Conservation (phyloP, 2,797 vertebrate species). For the Anguilla marmorata region DNA sequence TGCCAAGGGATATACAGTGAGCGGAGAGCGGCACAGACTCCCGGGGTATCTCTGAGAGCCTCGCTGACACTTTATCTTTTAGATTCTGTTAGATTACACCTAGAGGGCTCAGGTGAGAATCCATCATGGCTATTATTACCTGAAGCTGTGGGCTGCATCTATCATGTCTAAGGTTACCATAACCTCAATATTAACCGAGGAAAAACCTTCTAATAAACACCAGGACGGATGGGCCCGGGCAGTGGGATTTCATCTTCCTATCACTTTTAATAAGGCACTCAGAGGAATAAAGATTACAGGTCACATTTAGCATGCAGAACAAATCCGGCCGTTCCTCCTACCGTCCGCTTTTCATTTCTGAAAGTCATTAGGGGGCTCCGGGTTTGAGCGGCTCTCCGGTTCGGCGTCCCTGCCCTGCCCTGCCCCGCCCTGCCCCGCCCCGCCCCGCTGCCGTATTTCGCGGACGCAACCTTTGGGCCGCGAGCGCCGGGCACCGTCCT, state of each 20-base stretch:
- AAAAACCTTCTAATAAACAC: constrained; percentile 72
- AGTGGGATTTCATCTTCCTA: constrained; percentile 74
- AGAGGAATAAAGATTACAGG: constrained; percentile 74
- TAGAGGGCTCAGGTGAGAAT: constrained; percentile 75
- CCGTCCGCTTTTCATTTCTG: constrained; percentile 58
- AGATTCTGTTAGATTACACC: constrained; percentile 79
- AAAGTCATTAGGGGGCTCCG: not conserved
- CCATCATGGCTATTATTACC: constrained; percentile 73
- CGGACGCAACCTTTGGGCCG: constrained; percentile 61
- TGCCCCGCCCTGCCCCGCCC: constrained; percentile 38
- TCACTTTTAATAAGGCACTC: constrained; percentile 74
- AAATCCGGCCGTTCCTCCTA: constrained; percentile 74
- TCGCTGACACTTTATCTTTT: constrained; percentile 78
- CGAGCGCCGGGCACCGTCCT: constrained; percentile 61
- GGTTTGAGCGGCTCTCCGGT: constrained; percentile 53
- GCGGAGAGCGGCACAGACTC: constrained; percentile 69
- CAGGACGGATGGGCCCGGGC: constrained; percentile 70
- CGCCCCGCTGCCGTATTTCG: constrained; percentile 44
- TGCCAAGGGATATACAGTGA: constrained; percentile 73
- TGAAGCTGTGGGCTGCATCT: constrained; percentile 74
- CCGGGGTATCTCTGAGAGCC: constrained; percentile 72
- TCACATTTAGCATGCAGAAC: constrained; percentile 86
- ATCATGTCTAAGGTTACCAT: constrained; percentile 76
- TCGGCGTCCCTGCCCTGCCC: constrained; percentile 41
- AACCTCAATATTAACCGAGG: constrained; percentile 82